These are phyloP conservation scores for Belonocnema kinseyi DNA, from an alignment of 1,140 invertebrate species.

Conservation along the genomic window DNA sequence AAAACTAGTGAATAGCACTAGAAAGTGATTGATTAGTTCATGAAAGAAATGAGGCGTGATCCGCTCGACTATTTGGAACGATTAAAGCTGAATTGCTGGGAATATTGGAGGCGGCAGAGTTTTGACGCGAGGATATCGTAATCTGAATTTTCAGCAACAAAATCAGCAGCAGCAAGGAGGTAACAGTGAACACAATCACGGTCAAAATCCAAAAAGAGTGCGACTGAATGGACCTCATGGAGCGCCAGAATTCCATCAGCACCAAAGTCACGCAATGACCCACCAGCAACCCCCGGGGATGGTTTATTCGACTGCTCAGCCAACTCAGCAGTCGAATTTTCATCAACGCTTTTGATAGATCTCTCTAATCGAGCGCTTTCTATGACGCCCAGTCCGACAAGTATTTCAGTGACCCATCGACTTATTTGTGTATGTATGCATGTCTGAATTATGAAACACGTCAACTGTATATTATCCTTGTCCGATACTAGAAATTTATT, in stretches of 20 bases:
- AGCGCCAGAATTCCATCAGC: slow-evolving; percentile 73
- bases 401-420: slow-evolving; percentile 29
- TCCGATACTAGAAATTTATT: slow-evolving; percentile 29
- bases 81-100: no score
- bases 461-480: slow-evolving; percentile 28
- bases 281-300: slow-evolving; percentile 73
- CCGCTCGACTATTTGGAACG: no score
- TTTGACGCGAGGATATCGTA: neutral
- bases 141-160: slow-evolving; percentile 67
- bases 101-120: neutral
- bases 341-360: slow-evolving; percentile 71
- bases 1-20: no score
- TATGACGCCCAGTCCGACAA: slow-evolving; percentile 11
- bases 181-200: slow-evolving; percentile 75
- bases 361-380: slow-evolving; percentile 19
- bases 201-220: slow-evolving; percentile 76
- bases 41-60: no score
- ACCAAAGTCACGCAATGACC: slow-evolving; percentile 72
- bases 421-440: slow-evolving; percentile 27
- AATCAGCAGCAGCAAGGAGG: slow-evolving; percentile 74
- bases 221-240: slow-evolving; percentile 76
- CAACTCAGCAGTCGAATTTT: slow-evolving; percentile 71
- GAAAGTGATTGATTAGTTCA: no score
- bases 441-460: slow-evolving; percentile 24
- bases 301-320: slow-evolving; percentile 72